phyloP scores from a whole-genome alignment of 2,888 invertebrate genomes.

The Andricus curvator region DNA sequence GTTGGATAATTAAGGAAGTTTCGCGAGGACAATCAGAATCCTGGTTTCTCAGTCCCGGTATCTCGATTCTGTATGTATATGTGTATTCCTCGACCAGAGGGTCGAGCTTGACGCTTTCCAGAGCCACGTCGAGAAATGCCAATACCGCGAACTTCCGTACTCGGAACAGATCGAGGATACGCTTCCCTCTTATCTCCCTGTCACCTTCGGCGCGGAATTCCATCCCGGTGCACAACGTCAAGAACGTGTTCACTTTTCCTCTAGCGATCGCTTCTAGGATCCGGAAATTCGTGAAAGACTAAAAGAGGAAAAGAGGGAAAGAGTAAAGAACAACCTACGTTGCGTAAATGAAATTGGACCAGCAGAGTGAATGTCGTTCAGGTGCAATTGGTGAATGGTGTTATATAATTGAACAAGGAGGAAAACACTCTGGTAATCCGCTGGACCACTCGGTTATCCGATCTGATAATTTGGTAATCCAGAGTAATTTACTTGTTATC shows the following conservation, averaged over 20 bases:
- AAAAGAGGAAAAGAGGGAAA: not conserved
- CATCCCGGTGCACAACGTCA: conserved; percentile 13
- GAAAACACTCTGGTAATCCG: too few relatives aligned
- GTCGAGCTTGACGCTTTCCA: conserved; percentile 41
- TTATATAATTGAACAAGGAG: too few relatives aligned
- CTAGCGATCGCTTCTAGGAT: not conserved
- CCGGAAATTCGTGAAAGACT: not conserved
- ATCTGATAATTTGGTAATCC: too few relatives aligned
- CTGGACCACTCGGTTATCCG: too few relatives aligned
- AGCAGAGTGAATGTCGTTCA: not conserved
- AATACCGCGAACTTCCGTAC: conserved; percentile 55
- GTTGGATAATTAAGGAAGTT: conserved; percentile 76
- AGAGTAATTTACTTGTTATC: too few relatives aligned
- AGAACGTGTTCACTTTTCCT: conserved; percentile 16
- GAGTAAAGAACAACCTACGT: not conserved
- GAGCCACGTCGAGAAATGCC: conserved; percentile 48
- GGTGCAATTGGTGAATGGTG: not conserved
- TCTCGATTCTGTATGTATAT: conserved; percentile 53
- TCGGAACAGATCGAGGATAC: conserved; percentile 44
- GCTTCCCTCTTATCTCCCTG: conserved; percentile 35
- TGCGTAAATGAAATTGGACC: not conserved
- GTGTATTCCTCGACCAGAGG: conserved; percentile 43
- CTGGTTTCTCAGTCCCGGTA: conserved; percentile 56
- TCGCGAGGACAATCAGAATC: conserved; percentile 71
- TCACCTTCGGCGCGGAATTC: conserved; percentile 27